Evolutionary conservation across 2,113 vertebrate species (phyloP).

Genomic region (Tragelaphus buxtoni): DNA sequence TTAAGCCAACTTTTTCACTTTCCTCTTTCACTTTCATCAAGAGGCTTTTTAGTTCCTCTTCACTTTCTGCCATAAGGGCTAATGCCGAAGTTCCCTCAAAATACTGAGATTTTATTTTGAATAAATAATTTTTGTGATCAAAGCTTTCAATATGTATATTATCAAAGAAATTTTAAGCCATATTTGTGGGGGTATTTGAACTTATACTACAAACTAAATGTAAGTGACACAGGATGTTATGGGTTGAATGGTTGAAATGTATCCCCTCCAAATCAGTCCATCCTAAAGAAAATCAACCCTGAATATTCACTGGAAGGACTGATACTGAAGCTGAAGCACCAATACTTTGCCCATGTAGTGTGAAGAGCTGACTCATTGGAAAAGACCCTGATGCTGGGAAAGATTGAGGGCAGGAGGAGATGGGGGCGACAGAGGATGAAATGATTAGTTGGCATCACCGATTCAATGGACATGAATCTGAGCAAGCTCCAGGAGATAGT

Average conservation of each 20-base stretch:
- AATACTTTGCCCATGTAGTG: background rate
- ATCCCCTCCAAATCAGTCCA: background rate
- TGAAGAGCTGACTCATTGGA: background rate
- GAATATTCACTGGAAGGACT: background rate
- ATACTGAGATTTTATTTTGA: background rate
- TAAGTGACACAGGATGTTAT: background rate
- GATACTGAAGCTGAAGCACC: background rate
- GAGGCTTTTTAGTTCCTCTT: too few relatives aligned
- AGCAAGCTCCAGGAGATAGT: accelerated
- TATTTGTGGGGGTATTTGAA: background rate
- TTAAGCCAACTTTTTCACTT: too few relatives aligned
- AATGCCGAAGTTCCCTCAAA: background rate
- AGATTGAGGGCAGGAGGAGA: background rate
- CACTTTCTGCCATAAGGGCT: too few relatives aligned
- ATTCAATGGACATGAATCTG: background rate
- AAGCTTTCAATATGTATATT: background rate
- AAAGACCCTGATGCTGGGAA: background rate
- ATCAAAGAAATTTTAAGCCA: background rate
- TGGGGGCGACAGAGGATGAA: background rate
- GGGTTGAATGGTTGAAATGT: background rate
- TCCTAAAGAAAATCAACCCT: background rate
- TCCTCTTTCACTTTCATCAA: too few relatives aligned
- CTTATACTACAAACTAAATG: background rate
- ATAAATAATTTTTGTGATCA: background rate
- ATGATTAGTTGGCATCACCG: background rate